phyloP scores from a whole-genome alignment of 2,888 invertebrate genomes.

The Lumbricus terrestris region DNA sequence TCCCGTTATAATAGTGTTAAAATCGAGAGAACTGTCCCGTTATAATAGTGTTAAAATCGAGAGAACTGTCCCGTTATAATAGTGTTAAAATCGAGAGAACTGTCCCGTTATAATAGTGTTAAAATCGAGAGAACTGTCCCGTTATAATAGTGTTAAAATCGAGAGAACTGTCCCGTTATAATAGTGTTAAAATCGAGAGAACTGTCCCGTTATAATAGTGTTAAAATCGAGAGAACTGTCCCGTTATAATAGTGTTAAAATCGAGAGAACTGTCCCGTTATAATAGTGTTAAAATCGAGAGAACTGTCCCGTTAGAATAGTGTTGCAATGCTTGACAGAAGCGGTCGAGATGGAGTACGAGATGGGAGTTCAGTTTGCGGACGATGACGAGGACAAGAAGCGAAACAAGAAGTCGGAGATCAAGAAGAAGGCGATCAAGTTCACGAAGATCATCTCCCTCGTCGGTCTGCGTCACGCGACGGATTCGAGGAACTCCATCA shows the following conservation, averaged over 20 bases:
- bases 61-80: background rate
- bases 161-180: background rate
- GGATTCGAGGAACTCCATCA: background rate
- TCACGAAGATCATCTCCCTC: background rate
- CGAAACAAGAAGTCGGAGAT: background rate
- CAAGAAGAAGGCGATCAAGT: constrained; percentile 6
- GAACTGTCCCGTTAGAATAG: background rate
- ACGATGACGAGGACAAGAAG: background rate
- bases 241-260: background rate
- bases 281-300: background rate
- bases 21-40: background rate
- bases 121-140: background rate
- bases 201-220: background rate
- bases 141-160: background rate
- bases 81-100: background rate
- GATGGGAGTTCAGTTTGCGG: background rate
- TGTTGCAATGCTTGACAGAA: background rate
- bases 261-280: background rate
- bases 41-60: background rate
- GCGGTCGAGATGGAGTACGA: background rate
- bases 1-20: background rate
- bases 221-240: background rate
- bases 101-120: background rate
- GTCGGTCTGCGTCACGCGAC: background rate
- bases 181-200: background rate